Conservation (phyloP, 2,888 invertebrate genomes). For the Strigamia maritima region DNA sequence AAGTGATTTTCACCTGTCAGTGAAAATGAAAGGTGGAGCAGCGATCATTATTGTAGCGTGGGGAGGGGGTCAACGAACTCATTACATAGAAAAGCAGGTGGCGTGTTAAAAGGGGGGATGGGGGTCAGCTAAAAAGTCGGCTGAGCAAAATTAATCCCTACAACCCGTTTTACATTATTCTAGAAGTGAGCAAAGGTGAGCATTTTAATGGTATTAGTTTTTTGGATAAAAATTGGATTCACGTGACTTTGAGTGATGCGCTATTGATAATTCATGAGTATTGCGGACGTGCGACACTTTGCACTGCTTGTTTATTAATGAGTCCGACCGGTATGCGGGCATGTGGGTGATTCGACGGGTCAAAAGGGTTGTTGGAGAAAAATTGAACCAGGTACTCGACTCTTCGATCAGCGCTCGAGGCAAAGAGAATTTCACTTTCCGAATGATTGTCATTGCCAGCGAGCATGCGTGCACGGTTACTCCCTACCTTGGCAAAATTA, state of each 20-base stretch:
- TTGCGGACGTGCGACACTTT: not conserved
- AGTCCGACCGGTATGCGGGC: not conserved
- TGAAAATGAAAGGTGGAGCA: not conserved
- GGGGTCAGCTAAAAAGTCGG: not conserved
- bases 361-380: not conserved
- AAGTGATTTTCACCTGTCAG: slow-evolving; percentile 30
- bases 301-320: slow-evolving; percentile 7
- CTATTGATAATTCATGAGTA: slow-evolving; percentile 24
- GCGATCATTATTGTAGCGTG: not conserved
- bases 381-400: slow-evolving; percentile 18
- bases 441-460: slow-evolving; percentile 28
- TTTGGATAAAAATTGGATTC: not conserved
- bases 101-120: not conserved
- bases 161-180: slow-evolving; percentile 11
- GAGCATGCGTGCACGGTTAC: slow-evolving; percentile 24
- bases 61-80: slow-evolving; percentile 9
- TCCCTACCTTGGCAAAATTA: slow-evolving; percentile 17
- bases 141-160: not conserved
- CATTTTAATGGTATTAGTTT: slow-evolving; percentile 2
- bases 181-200: not conserved
- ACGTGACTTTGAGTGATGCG: slow-evolving; percentile 25
- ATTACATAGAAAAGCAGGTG: slow-evolving; percentile 7
- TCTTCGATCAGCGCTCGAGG: slow-evolving; percentile 16
- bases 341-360: not conserved
- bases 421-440: slow-evolving; percentile 33